Conservation (phyloP, 2,797 vertebrate genomes). For the Eulemur albifrons region DNA sequence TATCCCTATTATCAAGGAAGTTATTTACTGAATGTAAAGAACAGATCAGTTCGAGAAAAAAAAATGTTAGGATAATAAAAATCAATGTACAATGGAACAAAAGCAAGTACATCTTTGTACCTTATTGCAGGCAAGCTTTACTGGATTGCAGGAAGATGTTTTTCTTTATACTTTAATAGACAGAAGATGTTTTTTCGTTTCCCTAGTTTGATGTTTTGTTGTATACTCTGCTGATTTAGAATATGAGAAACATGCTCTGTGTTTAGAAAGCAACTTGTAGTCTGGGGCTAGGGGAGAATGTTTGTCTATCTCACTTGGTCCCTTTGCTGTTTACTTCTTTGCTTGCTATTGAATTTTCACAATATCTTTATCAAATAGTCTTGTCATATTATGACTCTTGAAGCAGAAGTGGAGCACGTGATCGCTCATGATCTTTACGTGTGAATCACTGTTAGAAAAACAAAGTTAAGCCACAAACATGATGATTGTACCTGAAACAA, state of each 20-base stretch:
- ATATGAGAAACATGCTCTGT: constrained; percentile 33
- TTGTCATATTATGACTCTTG: background rate
- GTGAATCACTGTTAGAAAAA: background rate
- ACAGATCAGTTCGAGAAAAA: background rate
- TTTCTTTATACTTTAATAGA: background rate
- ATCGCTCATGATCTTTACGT: background rate
- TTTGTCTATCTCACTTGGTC: background rate
- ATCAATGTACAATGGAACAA: background rate
- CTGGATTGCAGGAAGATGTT: background rate
- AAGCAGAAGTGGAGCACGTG: background rate
- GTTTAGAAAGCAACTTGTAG: constrained; percentile 34
- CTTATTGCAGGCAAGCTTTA: background rate
- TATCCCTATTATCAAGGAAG: background rate
- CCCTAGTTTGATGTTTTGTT: constrained; percentile 1
- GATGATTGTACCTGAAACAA: background rate
- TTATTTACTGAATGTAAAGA: background rate
- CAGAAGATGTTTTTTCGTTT: background rate
- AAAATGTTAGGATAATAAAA: background rate
- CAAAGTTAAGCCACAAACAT: background rate
- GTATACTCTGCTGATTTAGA: constrained; percentile 14
- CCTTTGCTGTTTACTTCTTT: background rate
- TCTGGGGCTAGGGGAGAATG: background rate
- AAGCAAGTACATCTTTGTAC: background rate
- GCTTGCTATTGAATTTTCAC: background rate
- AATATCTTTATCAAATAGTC: background rate